Evolutionary conservation across 1,140 invertebrate genomes (phyloP).

Genomic region (Brachionus paranguensis): DNA sequence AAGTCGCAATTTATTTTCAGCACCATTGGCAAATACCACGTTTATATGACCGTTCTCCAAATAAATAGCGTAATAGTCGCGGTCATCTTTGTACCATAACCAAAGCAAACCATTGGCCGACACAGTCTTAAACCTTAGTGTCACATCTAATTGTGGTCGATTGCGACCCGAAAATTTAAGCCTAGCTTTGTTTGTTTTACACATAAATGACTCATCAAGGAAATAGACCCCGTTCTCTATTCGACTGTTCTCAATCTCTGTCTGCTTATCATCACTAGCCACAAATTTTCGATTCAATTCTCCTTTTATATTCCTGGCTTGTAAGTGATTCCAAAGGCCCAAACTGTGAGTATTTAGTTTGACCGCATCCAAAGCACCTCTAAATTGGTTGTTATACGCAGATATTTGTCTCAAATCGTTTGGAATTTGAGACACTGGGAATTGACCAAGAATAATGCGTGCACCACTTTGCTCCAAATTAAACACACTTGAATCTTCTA

Average conservation of each 20-base stretch:
- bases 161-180: not conserved
- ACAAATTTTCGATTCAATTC: conserved; percentile 32
- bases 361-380: not conserved
- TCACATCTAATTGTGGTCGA: not conserved
- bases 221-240: conserved; percentile 35
- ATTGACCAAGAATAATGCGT: conserved; percentile 5
- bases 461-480: conserved; percentile 26
- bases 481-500: conserved; percentile 11
- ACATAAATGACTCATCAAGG: conserved; percentile 28
- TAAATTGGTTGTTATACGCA: not conserved
- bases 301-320: conserved; percentile 18
- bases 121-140: not conserved
- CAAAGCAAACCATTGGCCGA: conserved; percentile 21
- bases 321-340: conserved; percentile 17
- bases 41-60: conserved; percentile 24
- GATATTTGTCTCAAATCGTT: not conserved
- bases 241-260: not conserved
- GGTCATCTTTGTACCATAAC: conserved; percentile 25
- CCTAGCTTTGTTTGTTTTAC: not conserved
- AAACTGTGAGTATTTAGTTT: not conserved
- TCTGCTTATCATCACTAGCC: not conserved
- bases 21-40: conserved; percentile 3
- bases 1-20: conserved; percentile 9
- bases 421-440: conserved; percentile 10
- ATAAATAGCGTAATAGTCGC: conserved; percentile 24